phyloP scores from a whole-genome alignment of 2,113 vertebrate genomes.

The Cololabis saira region DNA sequence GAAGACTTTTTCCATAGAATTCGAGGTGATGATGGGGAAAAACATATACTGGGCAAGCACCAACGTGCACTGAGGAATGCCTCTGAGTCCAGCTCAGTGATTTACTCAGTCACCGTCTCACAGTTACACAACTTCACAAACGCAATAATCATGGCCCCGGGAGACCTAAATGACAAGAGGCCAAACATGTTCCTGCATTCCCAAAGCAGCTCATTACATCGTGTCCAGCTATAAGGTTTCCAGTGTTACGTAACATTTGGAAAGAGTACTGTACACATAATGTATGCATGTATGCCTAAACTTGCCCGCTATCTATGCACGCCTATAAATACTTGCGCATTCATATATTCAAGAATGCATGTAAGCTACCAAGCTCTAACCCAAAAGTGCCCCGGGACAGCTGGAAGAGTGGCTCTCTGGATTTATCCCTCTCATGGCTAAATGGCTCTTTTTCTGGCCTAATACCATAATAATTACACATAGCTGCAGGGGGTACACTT shows the following conservation, averaged over 20 bases:
- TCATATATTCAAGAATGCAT: constrained; percentile 1
- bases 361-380: constrained; percentile 8
- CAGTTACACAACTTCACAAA: constrained; percentile 25
- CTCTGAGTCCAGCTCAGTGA: constrained; percentile 58
- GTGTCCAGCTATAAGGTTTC: constrained; percentile 27
- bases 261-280: neutral
- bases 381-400: constrained; percentile 22
- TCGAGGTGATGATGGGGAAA: constrained; percentile 52
- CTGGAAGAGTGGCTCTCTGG: constrained; percentile 32
- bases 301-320: neutral
- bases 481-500: constrained; percentile 74
- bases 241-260: constrained; percentile 40
- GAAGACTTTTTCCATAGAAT: constrained; percentile 26
- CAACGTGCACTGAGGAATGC: constrained; percentile 71
- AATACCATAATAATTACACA: constrained; percentile 85
- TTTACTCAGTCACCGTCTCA: constrained; percentile 7
- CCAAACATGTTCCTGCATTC: constrained; percentile 38
- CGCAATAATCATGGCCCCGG: constrained; percentile 51
- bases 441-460: constrained; percentile 72
- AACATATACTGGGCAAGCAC: constrained; percentile 55
- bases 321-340: neutral
- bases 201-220: constrained; percentile 43
- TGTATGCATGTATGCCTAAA: neutral
- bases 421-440: constrained; percentile 75
- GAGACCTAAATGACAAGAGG: constrained; percentile 48